A percentile compares a stretch with the other conserved stretches of the same genome.
Evolutionary conservation across 2,113 vertebrate genomes (phyloP).

Genomic region (Thamnophis sirtalis): DNA sequence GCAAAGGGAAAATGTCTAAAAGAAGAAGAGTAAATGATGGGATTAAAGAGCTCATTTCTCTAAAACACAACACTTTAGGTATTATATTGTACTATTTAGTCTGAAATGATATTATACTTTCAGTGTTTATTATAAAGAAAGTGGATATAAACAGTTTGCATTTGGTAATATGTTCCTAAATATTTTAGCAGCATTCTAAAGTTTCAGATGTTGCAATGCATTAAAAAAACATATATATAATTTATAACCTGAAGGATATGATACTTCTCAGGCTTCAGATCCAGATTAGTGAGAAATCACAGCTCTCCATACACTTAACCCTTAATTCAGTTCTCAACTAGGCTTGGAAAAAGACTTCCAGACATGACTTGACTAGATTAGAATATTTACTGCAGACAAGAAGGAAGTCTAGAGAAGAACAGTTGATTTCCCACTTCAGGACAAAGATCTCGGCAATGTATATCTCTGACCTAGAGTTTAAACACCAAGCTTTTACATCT

Average conservation of each 20-base stretch:
- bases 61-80: constrained; percentile 33
- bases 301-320: too few relatives aligned
- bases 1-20: not conserved
- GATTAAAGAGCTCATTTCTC: constrained; percentile 35
- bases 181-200: not conserved
- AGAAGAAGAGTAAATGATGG: not conserved
- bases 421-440: too few relatives aligned
- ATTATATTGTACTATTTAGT: constrained; percentile 37
- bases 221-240: not conserved
- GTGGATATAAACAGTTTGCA: constrained; percentile 16
- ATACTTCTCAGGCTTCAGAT: too few relatives aligned
- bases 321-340: not conserved
- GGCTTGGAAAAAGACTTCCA: too few relatives aligned
- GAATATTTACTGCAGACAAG: not conserved
- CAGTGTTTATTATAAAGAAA: constrained; percentile 16
- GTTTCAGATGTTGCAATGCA: not conserved
- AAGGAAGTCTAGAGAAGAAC: not conserved
- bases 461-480: too few relatives aligned
- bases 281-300: too few relatives aligned
- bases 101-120: not conserved
- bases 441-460: too few relatives aligned
- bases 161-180: not conserved
- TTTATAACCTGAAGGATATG: not conserved
- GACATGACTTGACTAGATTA: too few relatives aligned
- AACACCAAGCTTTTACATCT: too few relatives aligned